A percentile compares a stretch with the other conserved stretches of the same genome.
phyloP scores from a whole-genome alignment of 2,888 invertebrate genomes.

The Odontocolon sp. region DNA sequence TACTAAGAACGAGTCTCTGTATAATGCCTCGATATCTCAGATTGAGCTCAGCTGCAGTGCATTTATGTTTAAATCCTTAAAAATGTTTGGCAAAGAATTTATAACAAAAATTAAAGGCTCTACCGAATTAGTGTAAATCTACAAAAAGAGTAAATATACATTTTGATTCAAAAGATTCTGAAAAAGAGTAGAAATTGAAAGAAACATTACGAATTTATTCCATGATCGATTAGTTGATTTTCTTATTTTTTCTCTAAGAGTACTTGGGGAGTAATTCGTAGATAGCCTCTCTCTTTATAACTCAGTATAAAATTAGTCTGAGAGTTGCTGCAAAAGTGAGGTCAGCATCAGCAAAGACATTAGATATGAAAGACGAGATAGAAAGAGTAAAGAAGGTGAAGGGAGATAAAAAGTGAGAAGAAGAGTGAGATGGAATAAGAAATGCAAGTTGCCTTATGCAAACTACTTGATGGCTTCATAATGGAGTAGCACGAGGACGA shows the following conservation, averaged over 20 bases:
- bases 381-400: neutral
- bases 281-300: too few relatives aligned
- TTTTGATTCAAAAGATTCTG: too few relatives aligned
- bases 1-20: too few relatives aligned
- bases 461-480: conserved; percentile 55
- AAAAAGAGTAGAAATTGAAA: too few relatives aligned
- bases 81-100: too few relatives aligned
- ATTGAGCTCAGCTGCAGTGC: neutral
- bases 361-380: neutral
- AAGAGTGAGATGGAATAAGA: conserved; percentile 12
- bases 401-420: neutral
- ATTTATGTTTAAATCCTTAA: too few relatives aligned
- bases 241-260: neutral
- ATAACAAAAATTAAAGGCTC: too few relatives aligned
- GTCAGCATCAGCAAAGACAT: conserved; percentile 38
- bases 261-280: conserved; percentile 30
- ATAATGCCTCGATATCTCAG: too few relatives aligned
- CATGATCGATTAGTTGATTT: too few relatives aligned
- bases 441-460: conserved; percentile 53
- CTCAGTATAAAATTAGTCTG: conserved; percentile 21
- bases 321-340: conserved; percentile 8
- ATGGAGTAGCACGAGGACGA: conserved; percentile 50
- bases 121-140: too few relatives aligned
- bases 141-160: too few relatives aligned
- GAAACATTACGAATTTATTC: too few relatives aligned